A percentile compares a stretch with the other conserved stretches of the same genome.
Conservation (phyloP, 2,888 invertebrate species). For the Octodonta nipae region DNA sequence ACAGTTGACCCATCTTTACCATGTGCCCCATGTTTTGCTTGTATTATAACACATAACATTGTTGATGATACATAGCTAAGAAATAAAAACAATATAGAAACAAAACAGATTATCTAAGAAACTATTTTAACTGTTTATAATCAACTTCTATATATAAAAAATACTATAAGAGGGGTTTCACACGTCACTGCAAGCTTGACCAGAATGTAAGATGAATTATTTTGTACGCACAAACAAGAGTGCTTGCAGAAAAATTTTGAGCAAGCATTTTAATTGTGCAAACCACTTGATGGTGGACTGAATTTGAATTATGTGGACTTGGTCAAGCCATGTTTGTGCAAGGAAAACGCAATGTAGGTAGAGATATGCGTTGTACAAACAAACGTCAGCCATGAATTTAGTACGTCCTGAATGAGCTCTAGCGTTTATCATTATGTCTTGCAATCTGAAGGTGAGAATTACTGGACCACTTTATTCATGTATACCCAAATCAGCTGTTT, state of each 20-base stretch:
- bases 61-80: too few species aligned
- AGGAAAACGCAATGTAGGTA: slow-evolving; percentile 2
- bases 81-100: too few species aligned
- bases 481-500: not conserved
- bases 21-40: too few species aligned
- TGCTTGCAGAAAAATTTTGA: slow-evolving; percentile 4
- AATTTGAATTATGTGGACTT: slow-evolving; percentile 2
- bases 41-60: too few species aligned
- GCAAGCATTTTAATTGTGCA: slow-evolving; percentile 5
- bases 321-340: slow-evolving; percentile 2
- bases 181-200: slow-evolving; percentile 1
- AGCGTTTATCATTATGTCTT: slow-evolving; percentile 3
- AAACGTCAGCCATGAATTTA: slow-evolving; percentile 2
- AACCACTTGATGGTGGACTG: slow-evolving; percentile 3
- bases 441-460: slow-evolving; percentile 3
- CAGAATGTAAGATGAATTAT: not conserved
- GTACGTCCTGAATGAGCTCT: not conserved
- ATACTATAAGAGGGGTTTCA: not conserved
- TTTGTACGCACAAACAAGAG: not conserved
- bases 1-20: too few species aligned
- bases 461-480: not conserved
- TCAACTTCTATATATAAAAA: not conserved
- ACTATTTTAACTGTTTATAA: too few species aligned
- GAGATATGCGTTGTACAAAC: slow-evolving; percentile 2
- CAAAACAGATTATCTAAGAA: too few species aligned